Base-by-base conservation (phyloP, 2,113 vertebrate genomes). In the Sminthopsis crassicaudata region DNA sequence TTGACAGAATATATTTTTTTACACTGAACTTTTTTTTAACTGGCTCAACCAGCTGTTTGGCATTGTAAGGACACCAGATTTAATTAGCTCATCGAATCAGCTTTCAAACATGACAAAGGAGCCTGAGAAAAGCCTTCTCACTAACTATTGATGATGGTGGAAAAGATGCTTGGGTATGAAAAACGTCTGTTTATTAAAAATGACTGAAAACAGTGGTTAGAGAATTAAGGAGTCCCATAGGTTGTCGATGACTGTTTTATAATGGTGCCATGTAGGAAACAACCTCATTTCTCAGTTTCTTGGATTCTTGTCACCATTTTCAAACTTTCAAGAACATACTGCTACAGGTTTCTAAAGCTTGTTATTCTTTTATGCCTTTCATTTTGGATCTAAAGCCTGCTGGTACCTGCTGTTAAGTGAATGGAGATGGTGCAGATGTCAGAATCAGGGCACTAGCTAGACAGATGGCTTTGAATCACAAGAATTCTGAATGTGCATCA, bases 1-100 rank as follows among this genome's bases (percentile, higher is more conserved):
- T 93, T 92, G 12, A 53, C 93, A 91, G n/a, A 42, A 67, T 95
- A 53, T 22, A 26, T 53, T 93, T 96, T 96, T 55, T 55, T 6
- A 67, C 5, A 93, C 30, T 48, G 53, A 91, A 94, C 51, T 94
- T 50, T 53, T 90, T 60, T 91, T 55, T 91, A 84, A 84, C 19
- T 88, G 48, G 54, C 52, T 53, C 89, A 94, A 30, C 10, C 26
- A 94, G 46, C 48, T 46, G 93, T 92, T 92, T 90, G 36, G 14
- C 89, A 96, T 92, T 46, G 3, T 10, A 22, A 90, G 27, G 67
- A 89, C 54, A 46, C 19, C 67, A 94, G 57, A 93, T 3, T 91
- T 42, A 89, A 42, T 10, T 24, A 46, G 25, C 52, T 10, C 55
- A 25, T 67, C 14, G 46, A 94, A 94, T 90, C 36, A 88, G 89